A percentile compares a stretch with the other conserved stretches of the same genome.
Conservation (phyloP, 2,888 invertebrate genomes). For the Drosophila nr. medialis region DNA sequence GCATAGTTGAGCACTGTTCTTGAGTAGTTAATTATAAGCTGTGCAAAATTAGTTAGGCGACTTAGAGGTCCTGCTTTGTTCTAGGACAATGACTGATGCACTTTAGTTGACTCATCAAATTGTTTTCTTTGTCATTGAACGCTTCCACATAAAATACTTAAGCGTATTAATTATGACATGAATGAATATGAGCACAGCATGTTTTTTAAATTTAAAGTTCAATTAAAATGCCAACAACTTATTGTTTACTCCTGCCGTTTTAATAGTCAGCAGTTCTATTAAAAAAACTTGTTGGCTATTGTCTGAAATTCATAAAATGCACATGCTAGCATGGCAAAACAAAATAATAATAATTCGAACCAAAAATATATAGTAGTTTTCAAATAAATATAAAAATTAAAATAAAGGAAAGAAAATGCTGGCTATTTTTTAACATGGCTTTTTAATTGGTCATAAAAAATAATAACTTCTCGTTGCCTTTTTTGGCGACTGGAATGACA, state of each 20-base stretch:
- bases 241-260: background rate
- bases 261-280: background rate
- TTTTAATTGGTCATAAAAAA: background rate
- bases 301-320: constrained; percentile 56
- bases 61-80: background rate
- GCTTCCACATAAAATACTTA: background rate
- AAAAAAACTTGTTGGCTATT: background rate
- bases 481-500: background rate
- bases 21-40: background rate
- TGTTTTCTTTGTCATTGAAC: background rate
- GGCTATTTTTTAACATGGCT: background rate
- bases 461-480: background rate
- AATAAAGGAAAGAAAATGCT: background rate
- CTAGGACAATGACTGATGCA: background rate
- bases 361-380: background rate
- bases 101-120: background rate
- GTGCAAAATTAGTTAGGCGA: background rate
- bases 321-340: constrained; percentile 33
- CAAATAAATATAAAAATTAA: background rate
- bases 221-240: background rate
- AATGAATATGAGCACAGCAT: background rate
- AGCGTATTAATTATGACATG: background rate
- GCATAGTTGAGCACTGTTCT: background rate
- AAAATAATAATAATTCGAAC: background rate
- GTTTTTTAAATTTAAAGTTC: background rate